Percentiles rank a stretch among this genome's conserved stretches.
phyloP scores from a whole-genome alignment of 2,113 vertebrate species.

The Phalacrocorax pelagicus region DNA sequence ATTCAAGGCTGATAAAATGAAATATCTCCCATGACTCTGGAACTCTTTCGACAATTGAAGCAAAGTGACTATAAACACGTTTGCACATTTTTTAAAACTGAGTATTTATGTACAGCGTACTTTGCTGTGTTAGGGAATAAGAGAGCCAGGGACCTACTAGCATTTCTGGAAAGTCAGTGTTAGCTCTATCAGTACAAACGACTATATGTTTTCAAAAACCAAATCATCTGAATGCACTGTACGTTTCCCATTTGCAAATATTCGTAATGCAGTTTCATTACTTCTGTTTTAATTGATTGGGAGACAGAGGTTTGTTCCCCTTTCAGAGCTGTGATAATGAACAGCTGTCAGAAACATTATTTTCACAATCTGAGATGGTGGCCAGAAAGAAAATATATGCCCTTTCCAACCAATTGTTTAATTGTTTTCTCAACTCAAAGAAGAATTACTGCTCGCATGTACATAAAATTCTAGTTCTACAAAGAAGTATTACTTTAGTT shows the following conservation, averaged over 20 bases:
- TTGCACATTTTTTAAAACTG: not conserved
- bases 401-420: not conserved
- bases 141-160: not conserved
- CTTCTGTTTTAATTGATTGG: not conserved
- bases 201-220: not conserved
- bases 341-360: not conserved
- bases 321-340: not conserved
- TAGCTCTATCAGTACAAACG: not conserved
- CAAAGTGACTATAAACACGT: not conserved
- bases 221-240: not conserved
- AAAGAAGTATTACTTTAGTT: not conserved
- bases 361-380: not conserved
- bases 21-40: not conserved
- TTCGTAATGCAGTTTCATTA: not conserved
- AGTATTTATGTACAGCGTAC: not conserved
- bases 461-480: not conserved
- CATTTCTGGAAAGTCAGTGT: not conserved
- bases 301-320: not conserved
- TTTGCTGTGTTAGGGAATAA: not conserved
- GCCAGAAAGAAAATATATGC: not conserved
- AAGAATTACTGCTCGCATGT: not conserved
- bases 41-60: not conserved
- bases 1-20: not conserved
- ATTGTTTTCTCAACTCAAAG: not conserved
- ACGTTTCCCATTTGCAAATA: not conserved